Evolutionary conservation across 1,140 invertebrate genomes (phyloP).

Genomic region (Steinernema khuongi): DNA sequence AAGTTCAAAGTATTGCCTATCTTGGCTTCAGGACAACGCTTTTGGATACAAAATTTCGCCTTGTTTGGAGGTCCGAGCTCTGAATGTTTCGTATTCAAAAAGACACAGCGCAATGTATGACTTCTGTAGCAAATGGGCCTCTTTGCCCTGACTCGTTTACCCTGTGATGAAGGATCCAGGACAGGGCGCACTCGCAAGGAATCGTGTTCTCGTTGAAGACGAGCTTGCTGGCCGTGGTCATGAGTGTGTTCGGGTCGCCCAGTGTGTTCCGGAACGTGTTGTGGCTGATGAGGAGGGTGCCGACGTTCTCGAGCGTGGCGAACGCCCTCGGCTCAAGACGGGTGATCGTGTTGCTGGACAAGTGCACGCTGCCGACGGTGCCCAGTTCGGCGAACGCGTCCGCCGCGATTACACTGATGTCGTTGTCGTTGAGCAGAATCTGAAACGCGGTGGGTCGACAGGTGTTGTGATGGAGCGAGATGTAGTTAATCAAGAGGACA

Average conservation of each 20-base stretch:
- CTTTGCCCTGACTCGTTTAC: slow-evolving; percentile 2
- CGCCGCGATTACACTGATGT: slow-evolving; percentile 41
- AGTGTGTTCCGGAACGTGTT: slow-evolving; percentile 42
- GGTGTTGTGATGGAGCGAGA: not conserved
- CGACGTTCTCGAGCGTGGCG: slow-evolving; percentile 39
- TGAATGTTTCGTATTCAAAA: too few species aligned
- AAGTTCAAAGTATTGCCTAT: slow-evolving; percentile 16
- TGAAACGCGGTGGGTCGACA: slow-evolving; percentile 23
- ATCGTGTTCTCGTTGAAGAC: slow-evolving; percentile 47
- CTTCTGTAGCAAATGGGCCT: not conserved
- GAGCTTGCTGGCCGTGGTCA: slow-evolving; percentile 44
- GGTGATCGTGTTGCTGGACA: slow-evolving; percentile 48
- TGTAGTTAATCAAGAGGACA: not conserved
- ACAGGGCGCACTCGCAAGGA: slow-evolving; percentile 43
- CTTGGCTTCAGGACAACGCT: not conserved
- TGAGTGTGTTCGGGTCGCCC: slow-evolving; percentile 39
- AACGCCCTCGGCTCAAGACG: slow-evolving; percentile 41
- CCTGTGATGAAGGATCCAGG: slow-evolving; percentile 42
- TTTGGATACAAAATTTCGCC: too few species aligned
- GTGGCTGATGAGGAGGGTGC: slow-evolving; percentile 39
- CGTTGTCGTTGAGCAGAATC: slow-evolving; percentile 44
- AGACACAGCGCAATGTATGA: too few species aligned
- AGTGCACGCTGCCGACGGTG: slow-evolving; percentile 42
- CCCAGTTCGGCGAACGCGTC: slow-evolving; percentile 43
- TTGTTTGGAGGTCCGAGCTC: too few species aligned